Base-by-base conservation (phyloP, 2,797 vertebrate species). In the Danio tinwini region DNA sequence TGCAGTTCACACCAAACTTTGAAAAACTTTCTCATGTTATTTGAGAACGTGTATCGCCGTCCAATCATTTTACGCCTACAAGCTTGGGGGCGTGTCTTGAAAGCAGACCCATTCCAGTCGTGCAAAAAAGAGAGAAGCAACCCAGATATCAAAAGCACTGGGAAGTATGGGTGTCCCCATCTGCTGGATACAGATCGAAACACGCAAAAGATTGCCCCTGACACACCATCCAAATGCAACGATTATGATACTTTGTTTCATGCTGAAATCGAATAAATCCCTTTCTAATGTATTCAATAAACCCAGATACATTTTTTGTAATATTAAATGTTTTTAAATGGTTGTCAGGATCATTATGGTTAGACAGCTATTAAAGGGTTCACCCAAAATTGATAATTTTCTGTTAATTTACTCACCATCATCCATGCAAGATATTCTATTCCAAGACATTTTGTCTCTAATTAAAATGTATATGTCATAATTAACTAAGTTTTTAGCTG, bases 81-180 rank as follows among this genome's bases (percentile, higher is more conserved):
- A 16, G 3, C 44, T 67, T 37, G 4, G 64, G 62, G 81, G 83
- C 69, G 80, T 78, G 75, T 72, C 39, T 74, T 80, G 29, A 17
- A 17, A 58, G 16, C 37, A 9, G n/a, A 50, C 21, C 58, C 45
- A 5, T 45, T 42, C 14, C 12, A 29, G n/a, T 11, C 21, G 11
- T n/a, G n/a, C 9, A 49, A 58, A 56, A 44, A 74, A 44, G 56
- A 12, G 11, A 21, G 29, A 29, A 1, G 29, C 29, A 29, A 17
- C 9, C 6, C 14, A 13, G 0, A 2, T 19, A 5, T 69, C 14
- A 9, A 19, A 39, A 72, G 19, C 56, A 10, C 37, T n/a, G 29
- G 12, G 44, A 49, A 82, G 40, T 76, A 55, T 14, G 62, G 78
- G 65, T 84, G 82, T 37, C 84, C 76, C 89, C 89, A 84, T 88